A percentile compares a stretch with the other conserved stretches of the same genome.
Evolutionary conservation across 2,113 vertebrate genomes (phyloP).

Genomic region (Tachuris rubrigastra): DNA sequence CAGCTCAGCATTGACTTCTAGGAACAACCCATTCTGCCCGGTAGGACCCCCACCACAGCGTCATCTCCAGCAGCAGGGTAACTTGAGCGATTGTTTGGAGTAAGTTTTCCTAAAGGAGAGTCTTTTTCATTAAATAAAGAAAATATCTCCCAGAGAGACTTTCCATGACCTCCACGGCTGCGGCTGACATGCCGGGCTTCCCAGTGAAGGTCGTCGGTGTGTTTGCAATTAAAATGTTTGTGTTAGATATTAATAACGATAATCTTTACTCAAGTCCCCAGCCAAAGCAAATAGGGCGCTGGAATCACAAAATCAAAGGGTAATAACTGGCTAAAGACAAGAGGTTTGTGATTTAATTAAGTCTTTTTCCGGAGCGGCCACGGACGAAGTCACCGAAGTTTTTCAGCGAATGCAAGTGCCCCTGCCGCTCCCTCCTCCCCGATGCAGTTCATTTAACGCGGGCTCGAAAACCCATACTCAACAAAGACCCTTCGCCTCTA

Average conservation of each 20-base stretch:
- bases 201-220: conserved; percentile 44
- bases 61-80: conserved; percentile 27
- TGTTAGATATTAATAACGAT: conserved; percentile 75
- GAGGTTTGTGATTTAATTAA: conserved; percentile 39
- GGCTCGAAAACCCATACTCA: no score
- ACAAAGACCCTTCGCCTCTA: neutral
- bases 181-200: conserved; percentile 43
- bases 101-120: conserved; percentile 15
- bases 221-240: conserved; percentile 75
- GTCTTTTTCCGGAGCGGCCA: conserved; percentile 12
- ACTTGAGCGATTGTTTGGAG: conserved; percentile 65
- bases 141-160: conserved; percentile 65
- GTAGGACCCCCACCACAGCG: neutral
- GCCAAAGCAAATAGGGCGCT: conserved; percentile 68
- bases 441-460: neutral
- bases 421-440: neutral
- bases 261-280: conserved; percentile 65
- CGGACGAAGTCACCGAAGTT: neutral
- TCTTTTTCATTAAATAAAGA: conserved; percentile 68
- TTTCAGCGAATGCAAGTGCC: neutral
- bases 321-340: conserved; percentile 54
- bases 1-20: neutral
- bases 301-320: conserved; percentile 60
- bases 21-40: neutral
- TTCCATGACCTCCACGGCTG: conserved; percentile 49